Evolutionary conservation across 2,113 vertebrate species (phyloP).

Genomic region (Bombycilla garrulus): DNA sequence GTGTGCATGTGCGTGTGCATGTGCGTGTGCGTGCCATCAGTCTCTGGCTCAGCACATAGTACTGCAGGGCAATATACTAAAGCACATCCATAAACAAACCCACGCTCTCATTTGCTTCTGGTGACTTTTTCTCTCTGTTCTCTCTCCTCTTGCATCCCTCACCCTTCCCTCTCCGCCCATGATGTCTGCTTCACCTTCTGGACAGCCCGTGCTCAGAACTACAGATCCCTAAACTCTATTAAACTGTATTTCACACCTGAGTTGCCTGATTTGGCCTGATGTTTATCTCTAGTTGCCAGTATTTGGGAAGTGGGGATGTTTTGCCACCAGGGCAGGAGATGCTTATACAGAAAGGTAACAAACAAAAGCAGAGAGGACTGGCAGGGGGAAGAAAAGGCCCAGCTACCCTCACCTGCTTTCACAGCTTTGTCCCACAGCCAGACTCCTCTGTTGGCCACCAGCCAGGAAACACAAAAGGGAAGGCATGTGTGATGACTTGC

Average conservation of each 20-base stretch:
- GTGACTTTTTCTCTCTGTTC: slow-evolving; percentile 14
- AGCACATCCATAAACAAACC: slow-evolving; percentile 20
- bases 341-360: neutral
- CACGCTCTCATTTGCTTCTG: slow-evolving; percentile 23
- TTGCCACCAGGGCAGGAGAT: neutral
- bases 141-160: neutral
- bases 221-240: slow-evolving; percentile 56
- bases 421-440: neutral
- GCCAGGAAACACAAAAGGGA: neutral
- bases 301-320: neutral
- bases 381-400: neutral
- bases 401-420: neutral
- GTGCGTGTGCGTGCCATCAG: neutral
- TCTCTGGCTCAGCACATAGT: neutral
- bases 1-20: neutral
- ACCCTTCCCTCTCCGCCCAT: neutral
- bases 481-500: neutral
- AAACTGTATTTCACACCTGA: slow-evolving; percentile 66
- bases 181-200: slow-evolving; percentile 51
- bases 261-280: neutral
- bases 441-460: neutral
- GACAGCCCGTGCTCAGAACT: slow-evolving; percentile 34
- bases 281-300: neutral
- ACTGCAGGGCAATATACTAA: neutral
- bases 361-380: neutral